Evolutionary conservation across 2,797 vertebrate species (phyloP).

Genomic region (Bradypodion pumilum): DNA sequence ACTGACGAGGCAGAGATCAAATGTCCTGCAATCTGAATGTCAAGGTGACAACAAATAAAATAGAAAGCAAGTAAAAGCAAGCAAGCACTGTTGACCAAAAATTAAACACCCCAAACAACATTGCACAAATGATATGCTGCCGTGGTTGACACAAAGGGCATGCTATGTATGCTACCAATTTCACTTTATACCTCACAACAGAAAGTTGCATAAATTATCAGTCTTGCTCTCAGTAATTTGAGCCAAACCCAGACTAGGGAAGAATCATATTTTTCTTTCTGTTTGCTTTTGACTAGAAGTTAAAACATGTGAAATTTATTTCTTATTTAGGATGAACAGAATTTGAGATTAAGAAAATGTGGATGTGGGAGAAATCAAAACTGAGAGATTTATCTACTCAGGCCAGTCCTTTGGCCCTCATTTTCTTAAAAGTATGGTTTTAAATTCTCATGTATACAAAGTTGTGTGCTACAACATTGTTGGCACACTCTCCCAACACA

Average conservation of each 20-base stretch:
- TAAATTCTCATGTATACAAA: not conserved
- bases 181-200: constrained; percentile 29
- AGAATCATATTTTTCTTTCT: not conserved
- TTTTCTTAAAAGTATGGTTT: not conserved
- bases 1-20: constrained; percentile 12
- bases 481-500: no score
- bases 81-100: constrained; percentile 6
- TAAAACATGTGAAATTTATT: not conserved
- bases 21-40: constrained; percentile 14
- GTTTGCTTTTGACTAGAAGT: not conserved
- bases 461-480: not conserved
- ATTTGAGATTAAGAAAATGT: not conserved
- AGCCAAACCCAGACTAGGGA: not conserved
- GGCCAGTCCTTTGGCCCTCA: not conserved
- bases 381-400: not conserved
- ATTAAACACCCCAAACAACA: not conserved
- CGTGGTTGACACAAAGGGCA: not conserved
- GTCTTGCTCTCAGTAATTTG: not conserved
- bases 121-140: not conserved
- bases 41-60: constrained; percentile 34
- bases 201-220: not conserved
- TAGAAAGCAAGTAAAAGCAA: not conserved
- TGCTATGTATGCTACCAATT: not conserved
- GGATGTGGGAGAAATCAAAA: not conserved
- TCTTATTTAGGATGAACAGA: not conserved